Evolutionary conservation across 2,113 vertebrate genomes (phyloP).

Genomic region (Pteropus alecto): DNA sequence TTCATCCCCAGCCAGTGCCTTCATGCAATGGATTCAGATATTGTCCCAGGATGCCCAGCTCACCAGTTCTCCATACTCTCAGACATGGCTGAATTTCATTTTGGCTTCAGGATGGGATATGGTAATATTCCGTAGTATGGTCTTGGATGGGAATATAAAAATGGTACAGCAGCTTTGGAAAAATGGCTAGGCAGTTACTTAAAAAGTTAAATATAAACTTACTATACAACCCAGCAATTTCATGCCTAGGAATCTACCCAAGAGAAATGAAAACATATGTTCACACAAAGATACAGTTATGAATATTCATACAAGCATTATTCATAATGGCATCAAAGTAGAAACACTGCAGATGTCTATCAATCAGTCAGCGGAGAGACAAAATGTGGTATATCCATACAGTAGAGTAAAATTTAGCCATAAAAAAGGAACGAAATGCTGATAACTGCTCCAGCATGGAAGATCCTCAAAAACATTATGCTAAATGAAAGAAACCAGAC

Average conservation of each 20-base stretch:
- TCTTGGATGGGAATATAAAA: neutral
- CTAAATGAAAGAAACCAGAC: neutral
- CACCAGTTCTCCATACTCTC: neutral
- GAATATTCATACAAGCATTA: conserved; percentile 47
- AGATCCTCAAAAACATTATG: neutral
- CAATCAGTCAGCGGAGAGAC: neutral
- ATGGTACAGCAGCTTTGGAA: neutral
- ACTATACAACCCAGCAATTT: conserved; percentile 9
- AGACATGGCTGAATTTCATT: neutral
- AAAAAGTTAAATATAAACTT: conserved; percentile 57
- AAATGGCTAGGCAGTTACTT: conserved; percentile 41
- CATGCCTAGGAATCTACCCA: conserved; percentile 44
- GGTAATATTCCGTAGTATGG: neutral
- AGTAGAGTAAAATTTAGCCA: conserved; percentile 37
- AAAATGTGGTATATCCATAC: neutral
- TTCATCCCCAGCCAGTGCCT: neutral
- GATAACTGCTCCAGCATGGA: neutral
- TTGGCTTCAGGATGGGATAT: neutral
- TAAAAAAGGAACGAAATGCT: neutral
- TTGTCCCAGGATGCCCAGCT: neutral
- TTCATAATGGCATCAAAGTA: neutral
- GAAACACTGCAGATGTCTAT: neutral
- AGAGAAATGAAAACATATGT: conserved; percentile 56
- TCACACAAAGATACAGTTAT: conserved; percentile 15
- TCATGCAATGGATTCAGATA: neutral